These are phyloP conservation scores for Limnephilus lunatus DNA, from an alignment of 2,888 invertebrate genomes.

Conservation along the genomic window DNA sequence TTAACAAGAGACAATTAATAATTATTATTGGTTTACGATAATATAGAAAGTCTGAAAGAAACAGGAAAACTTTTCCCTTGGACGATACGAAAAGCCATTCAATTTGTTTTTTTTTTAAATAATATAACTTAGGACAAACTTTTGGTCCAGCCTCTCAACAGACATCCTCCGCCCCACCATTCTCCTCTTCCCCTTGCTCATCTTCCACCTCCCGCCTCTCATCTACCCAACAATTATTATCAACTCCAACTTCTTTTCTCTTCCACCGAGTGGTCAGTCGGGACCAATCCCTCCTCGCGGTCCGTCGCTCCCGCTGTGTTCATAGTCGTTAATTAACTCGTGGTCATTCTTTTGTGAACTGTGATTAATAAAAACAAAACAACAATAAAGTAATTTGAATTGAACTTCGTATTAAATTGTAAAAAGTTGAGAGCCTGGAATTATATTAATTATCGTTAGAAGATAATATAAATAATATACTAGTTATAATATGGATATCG, in stretches of 20 bases:
- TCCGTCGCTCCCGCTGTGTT: background rate
- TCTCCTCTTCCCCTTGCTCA: background rate
- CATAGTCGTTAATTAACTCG: background rate
- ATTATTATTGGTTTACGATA: no score
- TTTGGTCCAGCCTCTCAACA: background rate
- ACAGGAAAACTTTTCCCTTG: no score
- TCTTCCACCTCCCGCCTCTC: background rate
- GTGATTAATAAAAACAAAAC: background rate
- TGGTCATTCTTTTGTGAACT: background rate
- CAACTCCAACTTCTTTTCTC: background rate
- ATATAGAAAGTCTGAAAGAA: no score
- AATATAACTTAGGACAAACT: background rate
- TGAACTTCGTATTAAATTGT: background rate
- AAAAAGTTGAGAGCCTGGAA: no score
- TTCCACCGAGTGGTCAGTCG: background rate
- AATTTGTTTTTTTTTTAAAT: background rate
- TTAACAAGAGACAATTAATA: no score
- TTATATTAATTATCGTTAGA: no score
- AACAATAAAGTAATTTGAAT: background rate
- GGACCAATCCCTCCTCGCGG: background rate
- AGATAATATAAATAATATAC: no score
- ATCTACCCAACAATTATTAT: background rate
- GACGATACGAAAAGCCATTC: no score
- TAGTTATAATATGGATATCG: no score
- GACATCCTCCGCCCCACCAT: background rate